Evolutionary conservation across 2,797 vertebrate genomes (phyloP).

Genomic region (Anguilla obscura): DNA sequence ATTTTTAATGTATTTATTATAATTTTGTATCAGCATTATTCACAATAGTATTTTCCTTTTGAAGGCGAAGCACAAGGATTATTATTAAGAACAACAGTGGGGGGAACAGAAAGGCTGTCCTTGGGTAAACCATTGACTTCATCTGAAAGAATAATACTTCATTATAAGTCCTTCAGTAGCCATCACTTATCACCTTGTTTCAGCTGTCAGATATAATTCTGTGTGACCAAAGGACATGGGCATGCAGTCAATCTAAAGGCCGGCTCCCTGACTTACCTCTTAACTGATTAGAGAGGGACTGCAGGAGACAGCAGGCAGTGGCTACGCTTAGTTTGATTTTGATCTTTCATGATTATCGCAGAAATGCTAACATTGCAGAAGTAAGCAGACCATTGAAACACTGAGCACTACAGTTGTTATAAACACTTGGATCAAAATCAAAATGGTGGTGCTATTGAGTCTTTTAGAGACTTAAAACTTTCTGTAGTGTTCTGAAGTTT

Average conservation of each 20-base stretch:
- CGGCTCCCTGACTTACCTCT: neutral
- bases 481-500: no score
- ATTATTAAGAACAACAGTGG: neutral
- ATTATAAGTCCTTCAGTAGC: slow-evolving; percentile 23
- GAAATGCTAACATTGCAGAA: slow-evolving; percentile 7
- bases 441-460: no score
- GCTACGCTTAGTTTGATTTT: slow-evolving; percentile 17
- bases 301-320: slow-evolving; percentile 7
- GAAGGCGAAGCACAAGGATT: neutral
- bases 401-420: neutral
- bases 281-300: slow-evolving; percentile 5
- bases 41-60: neutral
- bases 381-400: slow-evolving; percentile 1
- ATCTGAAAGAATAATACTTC: neutral
- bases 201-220: slow-evolving; percentile 22
- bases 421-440: neutral
- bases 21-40: neutral
- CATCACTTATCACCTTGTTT: slow-evolving; percentile 16
- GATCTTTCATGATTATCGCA: slow-evolving; percentile 10
- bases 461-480: no score
- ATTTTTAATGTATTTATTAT: no score
- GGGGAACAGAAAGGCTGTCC: neutral
- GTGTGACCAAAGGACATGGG: neutral
- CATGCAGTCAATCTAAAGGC: neutral
- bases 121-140: slow-evolving; percentile 14